Base-by-base conservation (phyloP, 2,888 invertebrate species). In the Catocala sponsa region DNA sequence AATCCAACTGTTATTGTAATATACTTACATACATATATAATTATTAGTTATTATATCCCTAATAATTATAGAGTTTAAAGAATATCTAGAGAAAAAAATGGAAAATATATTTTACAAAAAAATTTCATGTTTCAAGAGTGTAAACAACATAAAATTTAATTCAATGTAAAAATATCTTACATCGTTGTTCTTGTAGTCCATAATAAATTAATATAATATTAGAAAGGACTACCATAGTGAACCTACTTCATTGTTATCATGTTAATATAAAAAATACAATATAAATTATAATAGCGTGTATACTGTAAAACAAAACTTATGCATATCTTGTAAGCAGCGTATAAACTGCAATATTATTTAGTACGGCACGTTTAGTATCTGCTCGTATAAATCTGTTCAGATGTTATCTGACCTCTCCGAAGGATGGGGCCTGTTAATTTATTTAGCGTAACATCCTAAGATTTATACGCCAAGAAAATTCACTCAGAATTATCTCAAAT, bases 371-470 rank as follows among this genome's bases (percentile, higher is more conserved):
- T 44, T 63, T 64, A 58, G 56, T 68, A 88, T 86, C 84, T 81
- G 76, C 70, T 74, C 73, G 74, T 75, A 80, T 82, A 82, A 85
- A 84, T 85, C 82, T 79, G 78, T 79, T 79, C 82, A 85, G 84
- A 89, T 88, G 86, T 81, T 83, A 83, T 84, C 82, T 78, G 80
- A 80, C 78, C 81, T 79, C 78, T 72, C 69, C 72, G 72, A 70
- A 72, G 73, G 81, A 76, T 78, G 79, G 72, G 77, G 74, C 59
- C 72, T 69, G 75, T 74, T 78, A 80, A 84, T 84, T 84, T 85
- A 83, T 86, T 83, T 82, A 78, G 78, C 81, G 79, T 71, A 77
- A 78, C 81, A 74, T 77, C 72, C 67, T 72, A 65, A 75, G 78
- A 82, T 83, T 79, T 80, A 80, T 76, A 72, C 55, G 55, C 61